Conservation (phyloP, 2,113 vertebrate species). For the Oryzias celebensis region DNA sequence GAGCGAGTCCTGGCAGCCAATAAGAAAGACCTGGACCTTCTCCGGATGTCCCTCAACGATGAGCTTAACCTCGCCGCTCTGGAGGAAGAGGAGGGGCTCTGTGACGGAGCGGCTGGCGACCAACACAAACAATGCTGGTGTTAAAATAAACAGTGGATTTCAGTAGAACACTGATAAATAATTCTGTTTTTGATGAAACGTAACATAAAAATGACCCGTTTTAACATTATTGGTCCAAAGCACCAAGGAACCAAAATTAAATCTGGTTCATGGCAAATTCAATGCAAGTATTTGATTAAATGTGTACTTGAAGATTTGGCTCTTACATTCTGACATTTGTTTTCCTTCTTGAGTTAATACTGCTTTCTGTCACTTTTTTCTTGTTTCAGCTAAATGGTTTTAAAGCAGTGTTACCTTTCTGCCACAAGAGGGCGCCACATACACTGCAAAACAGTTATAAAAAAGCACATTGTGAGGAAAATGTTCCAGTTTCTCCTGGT, state of each 20-base stretch:
- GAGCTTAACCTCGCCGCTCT: slow-evolving; percentile 83
- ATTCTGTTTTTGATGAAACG: too few species aligned
- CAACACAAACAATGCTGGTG: slow-evolving; percentile 91
- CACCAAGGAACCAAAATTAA: too few species aligned
- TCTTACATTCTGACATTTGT: too few species aligned
- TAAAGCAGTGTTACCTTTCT: slow-evolving; percentile 8
- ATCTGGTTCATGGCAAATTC: too few species aligned
- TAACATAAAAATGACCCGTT: too few species aligned
- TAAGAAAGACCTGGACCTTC: slow-evolving; percentile 90
- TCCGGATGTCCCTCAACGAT: slow-evolving; percentile 74
- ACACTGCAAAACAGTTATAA: slow-evolving; percentile 17
- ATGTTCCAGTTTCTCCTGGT: not conserved
- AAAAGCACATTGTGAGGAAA: too few species aligned
- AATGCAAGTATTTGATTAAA: too few species aligned
- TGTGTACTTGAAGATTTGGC: too few species aligned
- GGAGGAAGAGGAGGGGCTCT: slow-evolving; percentile 86
- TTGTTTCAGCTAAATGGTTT: slow-evolving; percentile 7
- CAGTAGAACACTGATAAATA: too few species aligned
- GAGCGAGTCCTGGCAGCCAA: slow-evolving; percentile 94
- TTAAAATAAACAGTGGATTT: slow-evolving; percentile 68
- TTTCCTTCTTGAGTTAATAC: too few species aligned
- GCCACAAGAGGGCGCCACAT: slow-evolving; percentile 61
- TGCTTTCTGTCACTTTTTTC: not conserved
- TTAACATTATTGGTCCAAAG: too few species aligned
- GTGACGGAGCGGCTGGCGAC: slow-evolving; percentile 67